These are phyloP conservation scores for Tiliqua scincoides DNA, from an alignment of 2,113 vertebrate species.

Conservation along the genomic window DNA sequence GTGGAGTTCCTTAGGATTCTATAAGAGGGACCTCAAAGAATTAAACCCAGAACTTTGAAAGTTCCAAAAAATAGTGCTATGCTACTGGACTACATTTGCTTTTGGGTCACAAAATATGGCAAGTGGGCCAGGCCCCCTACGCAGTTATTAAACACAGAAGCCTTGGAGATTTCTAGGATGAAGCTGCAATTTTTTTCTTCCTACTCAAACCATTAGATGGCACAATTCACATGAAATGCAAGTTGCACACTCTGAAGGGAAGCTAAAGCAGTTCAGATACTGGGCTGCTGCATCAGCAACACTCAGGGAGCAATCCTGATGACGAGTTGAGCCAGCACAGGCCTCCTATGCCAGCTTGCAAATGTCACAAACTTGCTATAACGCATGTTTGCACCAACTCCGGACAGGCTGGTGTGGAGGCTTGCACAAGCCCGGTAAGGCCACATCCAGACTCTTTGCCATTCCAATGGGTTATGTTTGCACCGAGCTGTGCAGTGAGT, in stretches of 20 bases:
- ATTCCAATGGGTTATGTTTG: no score
- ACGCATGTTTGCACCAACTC: no score
- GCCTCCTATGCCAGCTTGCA: no score
- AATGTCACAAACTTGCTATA: no score
- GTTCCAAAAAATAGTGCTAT: not conserved
- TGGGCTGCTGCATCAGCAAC: not conserved
- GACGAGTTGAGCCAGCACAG: no score
- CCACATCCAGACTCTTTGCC: no score
- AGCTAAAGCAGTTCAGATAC: not conserved
- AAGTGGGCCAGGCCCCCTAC: no score
- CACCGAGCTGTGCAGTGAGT: no score
- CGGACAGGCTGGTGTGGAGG: no score
- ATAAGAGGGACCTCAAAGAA: not conserved
- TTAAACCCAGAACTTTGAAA: not conserved
- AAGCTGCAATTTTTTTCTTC: not conserved
- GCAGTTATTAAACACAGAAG: no score
- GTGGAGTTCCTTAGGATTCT: not conserved
- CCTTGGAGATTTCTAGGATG: not conserved
- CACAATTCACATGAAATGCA: not conserved
- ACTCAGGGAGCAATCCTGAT: no score
- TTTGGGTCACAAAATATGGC: not conserved
- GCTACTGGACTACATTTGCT: not conserved
- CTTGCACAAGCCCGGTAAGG: no score
- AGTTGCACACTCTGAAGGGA: not conserved
- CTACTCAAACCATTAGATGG: not conserved